These are phyloP conservation scores for Tenrec ecaudatus DNA, from an alignment of 2,113 vertebrate genomes.

Conservation along the genomic window DNA sequence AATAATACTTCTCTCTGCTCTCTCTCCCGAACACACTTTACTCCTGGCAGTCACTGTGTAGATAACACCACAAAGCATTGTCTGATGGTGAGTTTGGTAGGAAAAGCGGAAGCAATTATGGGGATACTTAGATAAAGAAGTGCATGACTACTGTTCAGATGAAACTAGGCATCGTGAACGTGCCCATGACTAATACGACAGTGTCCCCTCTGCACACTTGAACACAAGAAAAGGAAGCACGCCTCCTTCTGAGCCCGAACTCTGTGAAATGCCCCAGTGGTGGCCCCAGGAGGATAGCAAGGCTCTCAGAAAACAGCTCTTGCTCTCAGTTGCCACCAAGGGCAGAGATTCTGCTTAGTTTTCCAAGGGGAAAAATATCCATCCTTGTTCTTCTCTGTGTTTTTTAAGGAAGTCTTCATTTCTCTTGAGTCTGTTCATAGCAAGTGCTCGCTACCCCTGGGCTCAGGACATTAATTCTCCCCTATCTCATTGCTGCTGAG, in stretches of 20 bases:
- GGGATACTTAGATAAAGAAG: not conserved
- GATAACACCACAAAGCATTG: not conserved
- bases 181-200: not conserved
- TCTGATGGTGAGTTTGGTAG: not conserved
- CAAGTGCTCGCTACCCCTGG: not conserved
- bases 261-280: not conserved
- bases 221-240: not conserved
- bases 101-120: not conserved
- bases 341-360: not conserved
- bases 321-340: not conserved
- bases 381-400: not conserved
- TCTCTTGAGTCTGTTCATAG: not conserved
- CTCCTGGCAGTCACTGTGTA: not conserved
- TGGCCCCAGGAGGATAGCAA: not conserved
- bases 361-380: not conserved
- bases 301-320: not conserved
- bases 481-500: not conserved
- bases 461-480: not conserved
- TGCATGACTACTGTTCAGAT: not conserved
- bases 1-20: not conserved
- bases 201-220: no score
- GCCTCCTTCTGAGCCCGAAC: not conserved
- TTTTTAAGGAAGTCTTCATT: not conserved
- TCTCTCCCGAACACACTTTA: not conserved
- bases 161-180: not conserved